Base-by-base conservation (phyloP, 2,113 vertebrate species). In the Thalassoma bifasciatum region DNA sequence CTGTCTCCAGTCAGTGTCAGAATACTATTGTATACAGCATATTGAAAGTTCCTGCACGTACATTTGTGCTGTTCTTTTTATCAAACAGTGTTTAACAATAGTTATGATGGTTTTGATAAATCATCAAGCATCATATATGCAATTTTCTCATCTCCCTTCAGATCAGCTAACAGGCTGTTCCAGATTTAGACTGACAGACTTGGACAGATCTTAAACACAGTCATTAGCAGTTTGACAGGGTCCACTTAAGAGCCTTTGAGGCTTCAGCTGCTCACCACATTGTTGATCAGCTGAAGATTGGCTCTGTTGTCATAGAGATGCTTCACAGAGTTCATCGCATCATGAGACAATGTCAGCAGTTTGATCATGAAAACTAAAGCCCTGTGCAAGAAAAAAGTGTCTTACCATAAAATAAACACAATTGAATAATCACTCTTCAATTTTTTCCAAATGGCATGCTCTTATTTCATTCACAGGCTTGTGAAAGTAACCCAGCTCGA, bases 241-340 rank as follows among this genome's bases (percentile, higher is more conserved):
- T 69, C n/a, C 44, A 70, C 54, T 59, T n/a, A n/a, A 4, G 38
- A 14, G 22, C n/a, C n/a, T 70, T n/a, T 19, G 14, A 52, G 14
- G 22, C n/a, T 53, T 22, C 8, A 37, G 34, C 36, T 40, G 22
- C 16, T 9, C 52, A 11, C 13, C 22, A 16, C 22, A 21, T 17
- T 67, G 19, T 67, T 67, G n/a, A 42, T n/a, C 23, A 54, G 37
- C 22, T 9, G 22, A 21, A 21, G 24, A 62, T 54, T 44, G 37
- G 13, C 14, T 42, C 38, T 12, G 34, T 72, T 50, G 36, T 46
- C 12, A 44, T 44, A 16, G 42, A 44, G 42, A 44, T 44, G 38
- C 2, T 40, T 40, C 38, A 4, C 30, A 12, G 30, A 44, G 42
- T 44, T 59, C 46, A 51, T 38, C 30, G 26, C 10, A 2, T 38